Evolutionary conservation across 2,113 vertebrate genomes (phyloP).

Genomic region (Tringa solitaria): DNA sequence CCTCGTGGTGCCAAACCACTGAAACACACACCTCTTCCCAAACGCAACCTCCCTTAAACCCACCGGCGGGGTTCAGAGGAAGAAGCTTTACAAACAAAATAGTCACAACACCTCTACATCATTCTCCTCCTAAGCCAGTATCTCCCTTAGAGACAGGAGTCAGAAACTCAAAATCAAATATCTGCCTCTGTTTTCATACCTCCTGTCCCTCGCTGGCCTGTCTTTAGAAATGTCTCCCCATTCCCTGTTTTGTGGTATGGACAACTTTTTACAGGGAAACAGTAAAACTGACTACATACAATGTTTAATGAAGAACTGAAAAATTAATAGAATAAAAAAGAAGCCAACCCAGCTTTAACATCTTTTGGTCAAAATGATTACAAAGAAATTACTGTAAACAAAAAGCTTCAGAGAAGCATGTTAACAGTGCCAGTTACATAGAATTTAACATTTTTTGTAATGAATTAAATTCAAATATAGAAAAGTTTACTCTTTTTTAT

Average conservation of each 20-base stretch:
- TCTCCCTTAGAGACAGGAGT: background rate
- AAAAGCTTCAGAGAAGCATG: background rate
- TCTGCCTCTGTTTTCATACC: background rate
- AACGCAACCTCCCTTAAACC: background rate
- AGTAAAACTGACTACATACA: background rate
- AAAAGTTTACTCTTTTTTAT: background rate
- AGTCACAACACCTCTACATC: background rate
- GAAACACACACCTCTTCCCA: background rate
- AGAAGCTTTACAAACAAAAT: background rate
- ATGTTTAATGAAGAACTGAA: background rate
- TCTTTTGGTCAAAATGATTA: background rate
- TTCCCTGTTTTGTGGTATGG: background rate
- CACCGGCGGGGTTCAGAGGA: accelerated
- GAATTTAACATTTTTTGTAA: background rate
- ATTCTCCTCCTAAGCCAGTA: background rate
- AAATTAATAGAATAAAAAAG: background rate
- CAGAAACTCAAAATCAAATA: background rate
- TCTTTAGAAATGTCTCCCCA: background rate
- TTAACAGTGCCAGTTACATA: background rate
- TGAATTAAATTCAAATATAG: background rate
- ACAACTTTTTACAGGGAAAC: background rate
- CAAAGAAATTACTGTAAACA: background rate
- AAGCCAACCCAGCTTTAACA: background rate
- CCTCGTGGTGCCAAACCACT: conserved; percentile 20
- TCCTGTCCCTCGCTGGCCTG: background rate